phyloP scores from a whole-genome alignment of 2,888 invertebrate genomes.

The Noctua janthina region DNA sequence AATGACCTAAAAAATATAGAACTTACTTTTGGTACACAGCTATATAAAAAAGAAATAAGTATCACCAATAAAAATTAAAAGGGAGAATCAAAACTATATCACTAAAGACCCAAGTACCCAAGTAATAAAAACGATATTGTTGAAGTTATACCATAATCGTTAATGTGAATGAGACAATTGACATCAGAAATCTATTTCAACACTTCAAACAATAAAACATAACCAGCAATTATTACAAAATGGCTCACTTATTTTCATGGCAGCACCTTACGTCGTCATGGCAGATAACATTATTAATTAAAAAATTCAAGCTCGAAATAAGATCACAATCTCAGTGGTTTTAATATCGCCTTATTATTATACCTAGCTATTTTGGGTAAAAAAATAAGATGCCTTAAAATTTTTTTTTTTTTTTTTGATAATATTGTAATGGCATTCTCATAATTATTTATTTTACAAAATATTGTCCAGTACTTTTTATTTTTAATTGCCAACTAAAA shows the following conservation, averaged over 20 bases:
- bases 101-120: neutral
- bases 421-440: no score
- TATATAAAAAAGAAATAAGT: neutral
- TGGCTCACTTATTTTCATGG: neutral
- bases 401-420: no score
- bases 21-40: neutral
- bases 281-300: neutral
- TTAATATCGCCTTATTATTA: neutral
- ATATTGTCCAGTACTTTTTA: no score
- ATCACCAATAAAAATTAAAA: neutral
- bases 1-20: neutral
- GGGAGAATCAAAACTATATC: neutral
- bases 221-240: neutral
- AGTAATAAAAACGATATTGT: constrained; percentile 2
- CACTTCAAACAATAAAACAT: neutral
- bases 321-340: neutral
- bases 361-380: no score
- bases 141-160: constrained; percentile 14
- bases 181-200: no score
- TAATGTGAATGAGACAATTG: no score
- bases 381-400: no score
- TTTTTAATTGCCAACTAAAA: no score
- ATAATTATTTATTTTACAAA: no score
- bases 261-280: no score
- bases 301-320: neutral